A percentile compares a stretch with the other conserved stretches of the same genome.
These are phyloP conservation scores for Hydropsyche tenuis DNA, from an alignment of 1,140 invertebrate genomes.

Conservation along the genomic window DNA sequence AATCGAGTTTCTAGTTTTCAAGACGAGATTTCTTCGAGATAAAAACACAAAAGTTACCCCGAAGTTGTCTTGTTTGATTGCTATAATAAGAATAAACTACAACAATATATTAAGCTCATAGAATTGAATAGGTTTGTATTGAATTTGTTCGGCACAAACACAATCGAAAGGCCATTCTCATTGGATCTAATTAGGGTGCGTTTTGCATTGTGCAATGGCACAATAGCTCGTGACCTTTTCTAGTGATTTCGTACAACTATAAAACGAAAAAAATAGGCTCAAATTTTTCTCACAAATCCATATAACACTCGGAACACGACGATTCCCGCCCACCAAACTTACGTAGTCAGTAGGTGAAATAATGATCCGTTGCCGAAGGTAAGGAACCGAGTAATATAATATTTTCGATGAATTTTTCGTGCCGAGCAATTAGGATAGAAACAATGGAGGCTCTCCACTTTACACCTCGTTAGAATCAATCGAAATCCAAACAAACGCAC, in stretches of 20 bases:
- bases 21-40: too few relatives aligned
- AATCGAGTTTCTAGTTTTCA: too few relatives aligned
- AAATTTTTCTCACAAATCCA: constrained; percentile 19
- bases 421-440: constrained; percentile 1
- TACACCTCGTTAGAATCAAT: constrained; percentile 20
- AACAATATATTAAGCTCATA: too few relatives aligned
- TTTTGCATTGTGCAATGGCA: constrained; percentile 7
- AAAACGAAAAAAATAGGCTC: constrained; percentile 10
- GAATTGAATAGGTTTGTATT: too few relatives aligned
- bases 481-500: background rate
- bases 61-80: too few relatives aligned
- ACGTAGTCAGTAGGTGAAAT: constrained; percentile 10
- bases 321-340: background rate
- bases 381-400: too few relatives aligned
- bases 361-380: background rate
- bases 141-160: too few relatives aligned
- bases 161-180: constrained; percentile 7
- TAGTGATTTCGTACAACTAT: background rate
- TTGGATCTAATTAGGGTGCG: constrained; percentile 1
- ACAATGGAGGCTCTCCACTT: constrained; percentile 16
- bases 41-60: too few relatives aligned
- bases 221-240: constrained; percentile 14
- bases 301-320: background rate
- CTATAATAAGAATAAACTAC: too few relatives aligned
- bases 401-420: background rate